Evolutionary conservation across 2,888 invertebrate genomes (phyloP), one percentile per base, ranked within the genome.

Genomic region (Enoplolaimus lenunculus): DNA sequence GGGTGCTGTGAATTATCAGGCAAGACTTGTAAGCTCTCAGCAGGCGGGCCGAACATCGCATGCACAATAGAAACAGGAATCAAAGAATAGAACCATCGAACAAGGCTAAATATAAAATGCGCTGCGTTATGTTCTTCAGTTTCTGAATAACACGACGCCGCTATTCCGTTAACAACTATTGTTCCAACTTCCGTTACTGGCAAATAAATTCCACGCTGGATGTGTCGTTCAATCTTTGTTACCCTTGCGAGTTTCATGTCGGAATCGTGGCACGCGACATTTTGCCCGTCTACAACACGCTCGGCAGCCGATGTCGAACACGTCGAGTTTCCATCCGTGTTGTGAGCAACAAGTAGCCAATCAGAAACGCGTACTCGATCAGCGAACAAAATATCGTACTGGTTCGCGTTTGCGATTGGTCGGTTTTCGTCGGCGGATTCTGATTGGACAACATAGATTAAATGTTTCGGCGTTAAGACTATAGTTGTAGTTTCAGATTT

Each of bases 71-170:
- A 21, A 13, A 7, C 21, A 21, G 45, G 45, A 13, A 45, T 7
- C 45, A 7, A 45, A 13, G 45, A 45, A 45, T 45, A 45, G 7
- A 21, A 7, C 21, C 7, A 7, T 45, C 45, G 45, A 21, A 45
- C 45, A 62, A 28, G 64, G 33, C 64, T n/a, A 31, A 62, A 62
- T 28, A 62, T 30, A 7, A 30, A 30, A n/a, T 62, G 64, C n/a
- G 64, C 64, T n/a, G 29, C 64, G n/a, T 62, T 13, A 31, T 66
- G 67, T 45, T 45, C 45, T 66, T 66, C 67, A 31, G 34, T 34
- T n/a, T 31, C 67, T 7, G 67, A n/a, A n/a, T 66, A 66, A 34
- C 67, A 33, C 2, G 67, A 66, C n/a, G 67, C 67, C 26, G n/a
- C 26, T 13, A 66, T n/a, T 3, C 67, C 67, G 67, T 66, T 34